Conservation (phyloP, 2,797 vertebrate genomes). For the Adelosebastes latens region DNA sequence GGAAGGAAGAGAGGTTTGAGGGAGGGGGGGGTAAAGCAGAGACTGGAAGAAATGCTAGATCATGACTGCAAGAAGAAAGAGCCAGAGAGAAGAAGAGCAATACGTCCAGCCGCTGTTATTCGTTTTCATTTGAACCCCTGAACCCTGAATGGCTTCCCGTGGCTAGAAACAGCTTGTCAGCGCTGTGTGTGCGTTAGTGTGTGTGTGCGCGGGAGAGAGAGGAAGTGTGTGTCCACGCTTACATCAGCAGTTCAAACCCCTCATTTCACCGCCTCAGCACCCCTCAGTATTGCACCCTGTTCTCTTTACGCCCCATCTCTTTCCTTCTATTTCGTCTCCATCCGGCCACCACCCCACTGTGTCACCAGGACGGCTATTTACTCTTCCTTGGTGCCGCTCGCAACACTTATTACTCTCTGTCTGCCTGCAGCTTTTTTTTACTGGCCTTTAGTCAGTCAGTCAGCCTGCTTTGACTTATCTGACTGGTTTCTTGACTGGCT, state of each 20-base stretch:
- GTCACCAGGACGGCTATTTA: conserved; percentile 61
- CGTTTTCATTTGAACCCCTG: conserved; percentile 77
- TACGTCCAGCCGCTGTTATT: conserved; percentile 53
- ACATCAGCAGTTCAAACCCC: conserved; percentile 80
- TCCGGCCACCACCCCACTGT: conserved; percentile 37
- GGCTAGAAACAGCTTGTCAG: conserved; percentile 72
- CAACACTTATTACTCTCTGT: conserved; percentile 36
- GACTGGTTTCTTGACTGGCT: conserved; percentile 34
- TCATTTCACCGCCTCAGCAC: conserved; percentile 81
- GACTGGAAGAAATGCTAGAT: conserved; percentile 44
- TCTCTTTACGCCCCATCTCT: conserved; percentile 74
- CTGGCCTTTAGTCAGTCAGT: conserved; percentile 26
- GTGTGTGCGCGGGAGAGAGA: conserved; percentile 20
- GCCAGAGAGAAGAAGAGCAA: conserved; percentile 43
- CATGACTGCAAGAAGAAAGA: conserved; percentile 36
- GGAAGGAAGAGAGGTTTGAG: neutral
- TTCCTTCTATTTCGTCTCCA: conserved; percentile 53
- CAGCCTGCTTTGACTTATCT: conserved; percentile 36
- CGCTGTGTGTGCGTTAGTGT: conserved; percentile 36
- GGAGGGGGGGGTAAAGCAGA: neutral
- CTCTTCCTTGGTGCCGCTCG: conserved; percentile 42
- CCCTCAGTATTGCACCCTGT: conserved; percentile 75
- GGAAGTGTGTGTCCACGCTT: conserved; percentile 67
- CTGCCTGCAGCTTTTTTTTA: conserved; percentile 14
- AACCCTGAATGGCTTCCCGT: conserved; percentile 73